Percentiles rank a stretch among this genome's conserved stretches.
Conservation (phyloP, 2,797 vertebrate species). For the Typhlichthys subterraneus region DNA sequence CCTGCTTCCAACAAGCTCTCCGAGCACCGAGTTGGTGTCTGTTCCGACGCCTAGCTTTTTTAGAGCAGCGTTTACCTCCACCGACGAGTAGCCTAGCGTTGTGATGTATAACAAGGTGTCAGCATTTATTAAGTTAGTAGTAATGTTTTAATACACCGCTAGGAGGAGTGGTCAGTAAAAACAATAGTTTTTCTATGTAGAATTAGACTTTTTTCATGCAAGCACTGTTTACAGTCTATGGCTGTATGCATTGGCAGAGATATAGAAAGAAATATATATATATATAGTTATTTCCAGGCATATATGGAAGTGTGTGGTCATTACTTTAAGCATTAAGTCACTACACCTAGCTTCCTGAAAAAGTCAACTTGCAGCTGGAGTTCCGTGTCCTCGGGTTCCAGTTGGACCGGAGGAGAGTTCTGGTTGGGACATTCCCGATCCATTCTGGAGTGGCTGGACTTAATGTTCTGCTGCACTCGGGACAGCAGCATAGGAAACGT, state of each 20-base stretch:
- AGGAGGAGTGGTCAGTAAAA: too few species aligned
- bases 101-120: too few species aligned
- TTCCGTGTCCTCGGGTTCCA: slow-evolving; percentile 57
- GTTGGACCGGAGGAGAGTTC: slow-evolving; percentile 16
- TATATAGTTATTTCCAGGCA: too few species aligned
- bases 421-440: slow-evolving; percentile 40
- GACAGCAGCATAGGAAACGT: slow-evolving; percentile 31
- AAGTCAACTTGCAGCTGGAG: slow-evolving; percentile 86
- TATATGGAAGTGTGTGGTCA: too few species aligned
- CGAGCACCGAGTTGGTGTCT: slow-evolving; percentile 90
- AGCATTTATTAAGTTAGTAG: too few species aligned
- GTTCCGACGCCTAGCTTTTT: slow-evolving; percentile 84
- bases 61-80: slow-evolving; percentile 82
- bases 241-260: too few species aligned
- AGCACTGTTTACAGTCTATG: too few species aligned
- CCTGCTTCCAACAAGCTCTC: slow-evolving; percentile 86
- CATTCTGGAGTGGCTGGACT: slow-evolving; percentile 53
- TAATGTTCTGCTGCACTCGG: slow-evolving; percentile 19
- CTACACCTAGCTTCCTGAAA: slow-evolving; percentile 84
- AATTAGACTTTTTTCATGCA: too few species aligned
- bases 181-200: too few species aligned
- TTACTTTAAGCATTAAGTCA: too few species aligned
- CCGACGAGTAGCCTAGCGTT: slow-evolving; percentile 79
- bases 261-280: too few species aligned
- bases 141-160: too few species aligned